phyloP scores from a whole-genome alignment of 2,888 invertebrate species.

The Agonum fuliginosum region DNA sequence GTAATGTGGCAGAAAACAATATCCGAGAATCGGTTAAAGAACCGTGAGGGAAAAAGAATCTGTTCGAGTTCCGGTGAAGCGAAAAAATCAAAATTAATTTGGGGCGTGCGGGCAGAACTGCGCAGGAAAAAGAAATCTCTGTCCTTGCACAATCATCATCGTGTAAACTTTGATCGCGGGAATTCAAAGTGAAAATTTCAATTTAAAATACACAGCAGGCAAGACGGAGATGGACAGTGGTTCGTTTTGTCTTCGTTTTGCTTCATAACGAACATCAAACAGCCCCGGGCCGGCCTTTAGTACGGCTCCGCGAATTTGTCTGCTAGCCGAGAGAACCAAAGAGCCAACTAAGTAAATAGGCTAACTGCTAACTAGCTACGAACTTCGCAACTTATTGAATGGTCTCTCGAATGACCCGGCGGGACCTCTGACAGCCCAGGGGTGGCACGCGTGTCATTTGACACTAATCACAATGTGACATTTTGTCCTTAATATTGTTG shows the following conservation, averaged over 20 bases:
- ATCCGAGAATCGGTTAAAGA: background rate
- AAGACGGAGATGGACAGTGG: constrained; percentile 17
- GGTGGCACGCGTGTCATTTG: no score
- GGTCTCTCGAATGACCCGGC: constrained; percentile 62
- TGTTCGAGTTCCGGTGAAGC: constrained; percentile 2
- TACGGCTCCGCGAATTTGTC: constrained; percentile 56
- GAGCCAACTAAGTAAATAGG: constrained; percentile 68
- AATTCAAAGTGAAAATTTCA: constrained; percentile 70
- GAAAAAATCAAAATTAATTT: constrained; percentile 56
- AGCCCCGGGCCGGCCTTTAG: constrained; percentile 52
- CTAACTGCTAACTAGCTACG: constrained; percentile 70
- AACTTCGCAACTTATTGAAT: constrained; percentile 71
- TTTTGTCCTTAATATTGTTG: no score
- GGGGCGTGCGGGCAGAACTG: background rate
- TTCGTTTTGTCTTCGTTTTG: constrained; percentile 59
- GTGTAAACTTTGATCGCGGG: constrained; percentile 68
- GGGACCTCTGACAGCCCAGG: constrained; percentile 15
- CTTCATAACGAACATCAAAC: constrained; percentile 59
- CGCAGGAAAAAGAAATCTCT: background rate
- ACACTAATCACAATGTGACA: no score
- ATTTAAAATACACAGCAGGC: constrained; percentile 68
- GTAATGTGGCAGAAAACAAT: background rate
- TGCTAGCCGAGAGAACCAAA: constrained; percentile 59
- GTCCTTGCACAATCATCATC: constrained; percentile 38
- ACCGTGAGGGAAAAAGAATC: constrained; percentile 6